These are phyloP conservation scores for Scaptomyza montana DNA, from an alignment of 1,140 invertebrate species.

Conservation along the genomic window DNA sequence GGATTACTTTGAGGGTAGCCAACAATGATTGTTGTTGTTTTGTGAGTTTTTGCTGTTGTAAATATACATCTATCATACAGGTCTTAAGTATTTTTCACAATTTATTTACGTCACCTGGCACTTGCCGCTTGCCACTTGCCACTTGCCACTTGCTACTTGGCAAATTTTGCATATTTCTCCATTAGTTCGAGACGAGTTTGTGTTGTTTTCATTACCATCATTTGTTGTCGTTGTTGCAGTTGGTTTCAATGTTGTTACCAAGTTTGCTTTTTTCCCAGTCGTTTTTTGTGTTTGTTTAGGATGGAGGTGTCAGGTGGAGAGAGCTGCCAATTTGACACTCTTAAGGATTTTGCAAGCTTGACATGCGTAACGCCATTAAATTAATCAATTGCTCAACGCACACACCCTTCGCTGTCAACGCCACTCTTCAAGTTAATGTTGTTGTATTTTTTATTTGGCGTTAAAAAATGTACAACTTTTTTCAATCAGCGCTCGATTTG, in stretches of 20 bases:
- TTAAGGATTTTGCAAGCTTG: conserved; percentile 71
- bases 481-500: conserved; percentile 73
- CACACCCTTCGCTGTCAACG: conserved; percentile 50
- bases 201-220: conserved; percentile 71
- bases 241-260: conserved; percentile 28
- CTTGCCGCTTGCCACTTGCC: conserved; percentile 52
- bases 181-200: conserved; percentile 58
- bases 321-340: conserved; percentile 69
- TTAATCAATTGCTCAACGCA: conserved; percentile 78
- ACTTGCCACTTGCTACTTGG: conserved; percentile 31
- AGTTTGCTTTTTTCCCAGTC: conserved; percentile 37
- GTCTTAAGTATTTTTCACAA: conserved; percentile 66
- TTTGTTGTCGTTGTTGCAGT: conserved; percentile 13
- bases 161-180: conserved; percentile 50
- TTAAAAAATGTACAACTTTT: conserved; percentile 78
- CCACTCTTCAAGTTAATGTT: conserved; percentile 13
- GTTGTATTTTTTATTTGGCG: conserved; percentile 58
- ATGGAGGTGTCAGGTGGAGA: conserved; percentile 17
- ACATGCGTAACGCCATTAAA: conserved; percentile 83
- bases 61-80: conserved; percentile 70
- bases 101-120: conserved; percentile 73
- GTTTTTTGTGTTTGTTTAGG: conserved; percentile 54
- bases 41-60: neutral
- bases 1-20: conserved; percentile 43
- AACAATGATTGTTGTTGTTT: conserved; percentile 34